These are phyloP conservation scores for Ianthella basta DNA, from an alignment of 37 sponge, comb jelly and placozoan genomes.

Conservation along the genomic window DNA sequence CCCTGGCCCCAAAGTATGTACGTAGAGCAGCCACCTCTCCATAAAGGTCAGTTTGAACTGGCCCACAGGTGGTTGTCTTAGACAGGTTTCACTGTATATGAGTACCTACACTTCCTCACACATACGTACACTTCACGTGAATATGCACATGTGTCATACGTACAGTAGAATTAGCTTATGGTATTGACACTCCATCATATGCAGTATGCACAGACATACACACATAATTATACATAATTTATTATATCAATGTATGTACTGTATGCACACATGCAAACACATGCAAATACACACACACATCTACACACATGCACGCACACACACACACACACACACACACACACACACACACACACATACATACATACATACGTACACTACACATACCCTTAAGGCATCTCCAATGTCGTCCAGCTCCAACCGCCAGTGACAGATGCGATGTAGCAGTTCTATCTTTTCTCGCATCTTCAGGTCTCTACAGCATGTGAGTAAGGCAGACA, in stretches of 20 bases:
- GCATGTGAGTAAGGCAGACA: not conserved
- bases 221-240: too few relatives aligned
- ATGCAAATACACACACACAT: not conserved
- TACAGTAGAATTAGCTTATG: too few relatives aligned
- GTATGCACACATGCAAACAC: not conserved
- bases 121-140: too few relatives aligned
- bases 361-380: not conserved
- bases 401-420: constrained; percentile 85
- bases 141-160: too few relatives aligned
- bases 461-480: constrained; percentile 59
- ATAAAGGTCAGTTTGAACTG: too few relatives aligned
- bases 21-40: not conserved
- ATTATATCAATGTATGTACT: not conserved
- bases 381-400: constrained; percentile 67
- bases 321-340: not conserved
- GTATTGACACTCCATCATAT: too few relatives aligned
- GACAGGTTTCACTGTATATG: too few relatives aligned
- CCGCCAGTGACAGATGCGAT: constrained; percentile 82
- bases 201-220: too few relatives aligned
- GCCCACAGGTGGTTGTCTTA: too few relatives aligned
- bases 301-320: constrained; percentile 1
- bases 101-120: too few relatives aligned
- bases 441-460: constrained; percentile 64
- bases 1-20: too few relatives aligned
- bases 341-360: constrained; percentile 4